Evolutionary conservation across 1,140 invertebrate species (phyloP).

Genomic region (Tenebrio molitor): DNA sequence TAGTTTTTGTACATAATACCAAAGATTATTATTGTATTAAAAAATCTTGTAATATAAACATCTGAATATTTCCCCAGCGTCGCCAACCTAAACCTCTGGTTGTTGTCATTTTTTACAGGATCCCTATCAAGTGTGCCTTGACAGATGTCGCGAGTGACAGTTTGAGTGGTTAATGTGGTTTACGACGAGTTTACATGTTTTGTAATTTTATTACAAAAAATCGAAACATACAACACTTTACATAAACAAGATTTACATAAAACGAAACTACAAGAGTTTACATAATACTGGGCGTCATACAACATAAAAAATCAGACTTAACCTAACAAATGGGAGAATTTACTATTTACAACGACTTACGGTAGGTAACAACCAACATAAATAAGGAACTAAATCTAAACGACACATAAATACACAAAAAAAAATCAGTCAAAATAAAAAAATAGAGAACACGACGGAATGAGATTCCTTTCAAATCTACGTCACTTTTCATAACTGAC

Average conservation of each 20-base stretch:
- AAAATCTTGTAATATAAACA: constrained; percentile 42
- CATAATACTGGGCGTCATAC: constrained; percentile 39
- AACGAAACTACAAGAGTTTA: constrained; percentile 25
- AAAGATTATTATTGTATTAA: constrained; percentile 43
- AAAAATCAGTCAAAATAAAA: constrained; percentile 38
- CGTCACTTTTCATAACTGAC: constrained; percentile 22
- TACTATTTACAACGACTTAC: constrained; percentile 19
- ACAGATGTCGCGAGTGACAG: too few relatives aligned
- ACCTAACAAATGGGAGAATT: constrained; percentile 4
- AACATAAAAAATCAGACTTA: constrained; percentile 19
- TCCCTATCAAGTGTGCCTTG: too few relatives aligned
- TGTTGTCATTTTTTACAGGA: too few relatives aligned
- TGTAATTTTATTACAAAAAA: constrained; percentile 8
- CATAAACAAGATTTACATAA: constrained; percentile 1
- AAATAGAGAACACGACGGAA: constrained; percentile 20
- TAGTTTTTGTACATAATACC: constrained; percentile 45
- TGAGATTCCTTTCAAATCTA: too few relatives aligned
- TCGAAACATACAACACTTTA: constrained; percentile 23
- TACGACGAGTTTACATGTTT: too few relatives aligned
- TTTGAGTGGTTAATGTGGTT: too few relatives aligned
- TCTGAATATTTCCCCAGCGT: constrained; percentile 5
- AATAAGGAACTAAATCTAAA: constrained; percentile 41
- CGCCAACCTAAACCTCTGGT: too few relatives aligned
- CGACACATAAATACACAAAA: constrained; percentile 17
- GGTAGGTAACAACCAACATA: constrained; percentile 41